phyloP scores from a whole-genome alignment of 2,797 vertebrate species.

The Anas capensis region DNA sequence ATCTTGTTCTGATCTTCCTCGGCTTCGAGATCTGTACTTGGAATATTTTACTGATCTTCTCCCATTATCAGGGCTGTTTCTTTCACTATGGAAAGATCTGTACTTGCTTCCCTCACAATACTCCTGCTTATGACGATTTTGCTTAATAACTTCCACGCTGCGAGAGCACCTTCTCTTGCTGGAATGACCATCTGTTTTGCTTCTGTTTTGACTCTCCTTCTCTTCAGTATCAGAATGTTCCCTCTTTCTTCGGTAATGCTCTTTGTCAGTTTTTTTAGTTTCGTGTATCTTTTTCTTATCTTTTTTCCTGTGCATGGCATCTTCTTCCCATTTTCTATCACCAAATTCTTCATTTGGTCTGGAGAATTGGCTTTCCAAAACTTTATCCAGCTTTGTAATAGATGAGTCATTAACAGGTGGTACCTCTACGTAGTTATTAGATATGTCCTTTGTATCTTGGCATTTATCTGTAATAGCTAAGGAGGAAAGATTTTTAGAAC shows the following conservation, averaged over 20 bases:
- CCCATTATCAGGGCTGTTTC: slow-evolving; percentile 44
- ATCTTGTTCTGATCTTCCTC: slow-evolving; percentile 73
- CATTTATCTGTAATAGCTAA: slow-evolving; percentile 33
- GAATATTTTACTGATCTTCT: slow-evolving; percentile 66
- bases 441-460: slow-evolving; percentile 16
- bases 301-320: background rate
- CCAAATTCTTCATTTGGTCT: background rate
- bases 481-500: slow-evolving; percentile 41
- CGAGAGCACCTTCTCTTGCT: slow-evolving; percentile 64
- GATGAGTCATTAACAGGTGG: slow-evolving; percentile 24
- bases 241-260: slow-evolving; percentile 73
- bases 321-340: slow-evolving; percentile 13
- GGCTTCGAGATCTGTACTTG: slow-evolving; percentile 67
- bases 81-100: slow-evolving; percentile 39
- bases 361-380: slow-evolving; percentile 32
- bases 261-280: slow-evolving; percentile 71
- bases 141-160: slow-evolving; percentile 55
- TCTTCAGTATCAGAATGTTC: slow-evolving; percentile 74
- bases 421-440: background rate
- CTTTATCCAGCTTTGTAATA: slow-evolving; percentile 30
- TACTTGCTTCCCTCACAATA: slow-evolving; percentile 51
- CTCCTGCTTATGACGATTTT: slow-evolving; percentile 26
- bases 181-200: background rate
- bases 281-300: slow-evolving; percentile 51
- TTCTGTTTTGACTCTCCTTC: slow-evolving; percentile 60